A percentile compares a stretch with the other conserved stretches of the same genome.
Evolutionary conservation across 1,140 invertebrate species (phyloP).

Genomic region (Musca domestica): DNA sequence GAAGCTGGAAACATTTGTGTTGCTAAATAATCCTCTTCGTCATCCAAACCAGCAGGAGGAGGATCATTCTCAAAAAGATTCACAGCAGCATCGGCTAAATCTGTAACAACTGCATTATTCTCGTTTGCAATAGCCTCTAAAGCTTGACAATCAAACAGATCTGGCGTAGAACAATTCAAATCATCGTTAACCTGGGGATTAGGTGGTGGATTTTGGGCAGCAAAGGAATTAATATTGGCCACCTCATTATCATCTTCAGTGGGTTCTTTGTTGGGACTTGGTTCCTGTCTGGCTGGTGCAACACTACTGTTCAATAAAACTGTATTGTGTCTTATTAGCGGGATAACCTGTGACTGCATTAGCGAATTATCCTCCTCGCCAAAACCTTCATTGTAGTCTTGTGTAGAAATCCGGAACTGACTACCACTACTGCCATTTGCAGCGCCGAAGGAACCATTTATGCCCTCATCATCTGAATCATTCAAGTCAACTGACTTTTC

Average conservation of each 20-base stretch:
- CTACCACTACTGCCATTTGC: neutral
- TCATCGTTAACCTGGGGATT: neutral
- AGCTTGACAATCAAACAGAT: constrained; percentile 21
- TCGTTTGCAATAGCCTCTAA: neutral
- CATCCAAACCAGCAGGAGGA: neutral
- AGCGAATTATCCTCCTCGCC: neutral
- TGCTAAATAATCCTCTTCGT: constrained; percentile 20
- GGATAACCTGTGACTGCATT: constrained; percentile 23
- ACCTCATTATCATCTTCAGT: constrained; percentile 16
- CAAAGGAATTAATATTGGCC: neutral
- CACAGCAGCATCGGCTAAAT: neutral
- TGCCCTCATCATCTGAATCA: neutral
- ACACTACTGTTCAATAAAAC: neutral
- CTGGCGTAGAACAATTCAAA: constrained; percentile 22
- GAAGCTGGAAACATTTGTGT: constrained; percentile 24
- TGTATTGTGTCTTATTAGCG: constrained; percentile 18
- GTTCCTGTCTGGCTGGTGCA: neutral
- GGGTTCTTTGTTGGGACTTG: neutral
- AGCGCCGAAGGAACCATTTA: neutral
- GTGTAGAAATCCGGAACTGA: constrained; percentile 23
- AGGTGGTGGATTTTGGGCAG: neutral
- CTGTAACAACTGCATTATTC: neutral
- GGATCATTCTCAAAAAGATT: neutral
- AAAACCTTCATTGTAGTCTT: constrained; percentile 25
- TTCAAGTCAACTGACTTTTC: constrained; percentile 3